phyloP scores from a whole-genome alignment of 1,140 invertebrate species.

The Papilio polyxenes region DNA sequence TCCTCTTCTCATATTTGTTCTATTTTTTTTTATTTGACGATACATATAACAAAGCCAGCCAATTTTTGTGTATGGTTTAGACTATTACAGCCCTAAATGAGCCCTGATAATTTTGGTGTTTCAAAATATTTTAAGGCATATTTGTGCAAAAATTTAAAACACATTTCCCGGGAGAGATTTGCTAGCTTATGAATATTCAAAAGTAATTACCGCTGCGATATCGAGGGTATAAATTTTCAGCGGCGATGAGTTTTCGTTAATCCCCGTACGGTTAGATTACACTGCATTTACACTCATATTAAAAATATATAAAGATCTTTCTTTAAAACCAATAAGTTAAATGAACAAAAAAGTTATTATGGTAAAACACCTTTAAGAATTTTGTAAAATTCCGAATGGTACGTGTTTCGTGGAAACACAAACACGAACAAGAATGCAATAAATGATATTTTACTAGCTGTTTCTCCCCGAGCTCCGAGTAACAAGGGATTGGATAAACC shows the following conservation, averaged over 20 bases:
- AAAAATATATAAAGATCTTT: not conserved
- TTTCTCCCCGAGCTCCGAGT: not conserved
- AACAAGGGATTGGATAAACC: conserved; percentile 32
- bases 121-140: conserved; percentile 4
- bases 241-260: conserved; percentile 33
- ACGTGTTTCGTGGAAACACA: not conserved
- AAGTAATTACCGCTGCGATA: conserved; percentile 37
- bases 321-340: too few relatives aligned
- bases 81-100: not conserved
- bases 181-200: conserved; percentile 30
- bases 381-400: too few relatives aligned
- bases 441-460: not conserved
- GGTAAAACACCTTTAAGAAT: too few relatives aligned
- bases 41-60: not conserved
- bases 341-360: too few relatives aligned
- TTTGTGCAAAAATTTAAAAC: conserved; percentile 33
- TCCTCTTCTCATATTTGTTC: not conserved
- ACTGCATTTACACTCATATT: conserved; percentile 12
- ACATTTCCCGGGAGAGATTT: conserved; percentile 20
- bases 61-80: not conserved
- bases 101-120: not conserved
- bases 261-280: conserved; percentile 30
- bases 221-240: conserved; percentile 31
- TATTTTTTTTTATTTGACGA: not conserved
- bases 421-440: not conserved